phyloP scores from a whole-genome alignment of 2,113 vertebrate species.

The Brachypteracias leptosomus region DNA sequence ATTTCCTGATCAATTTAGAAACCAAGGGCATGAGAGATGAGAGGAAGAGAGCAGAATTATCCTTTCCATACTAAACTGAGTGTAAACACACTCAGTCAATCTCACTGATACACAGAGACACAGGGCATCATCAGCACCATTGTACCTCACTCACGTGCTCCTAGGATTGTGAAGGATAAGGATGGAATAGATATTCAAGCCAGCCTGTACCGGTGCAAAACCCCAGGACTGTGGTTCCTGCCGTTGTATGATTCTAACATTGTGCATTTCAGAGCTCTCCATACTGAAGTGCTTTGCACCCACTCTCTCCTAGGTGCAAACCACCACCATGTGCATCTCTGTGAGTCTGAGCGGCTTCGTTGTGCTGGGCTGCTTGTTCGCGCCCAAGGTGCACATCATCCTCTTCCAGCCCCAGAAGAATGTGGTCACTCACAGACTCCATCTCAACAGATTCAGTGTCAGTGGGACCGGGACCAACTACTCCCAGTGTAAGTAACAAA shows the following conservation, averaged over 20 bases:
- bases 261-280: neutral
- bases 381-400: conserved; percentile 97
- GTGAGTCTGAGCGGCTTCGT: conserved; percentile 98
- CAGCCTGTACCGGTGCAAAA: neutral
- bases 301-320: conserved; percentile 87
- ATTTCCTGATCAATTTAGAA: neutral
- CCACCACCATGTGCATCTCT: conserved; percentile 98
- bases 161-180: neutral
- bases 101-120: neutral
- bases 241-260: neutral
- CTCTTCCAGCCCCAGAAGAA: conserved; percentile 99
- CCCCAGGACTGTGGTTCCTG: neutral
- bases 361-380: conserved; percentile 96
- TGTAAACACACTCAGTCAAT: neutral
- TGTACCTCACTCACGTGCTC: neutral
- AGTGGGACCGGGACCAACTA: conserved; percentile 90
- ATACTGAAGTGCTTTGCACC: neutral
- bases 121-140: neutral
- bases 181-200: neutral
- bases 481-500: conserved; percentile 87
- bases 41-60: neutral
- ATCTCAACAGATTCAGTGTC: conserved; percentile 96
- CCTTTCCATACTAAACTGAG: neutral
- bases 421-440: conserved; percentile 93
- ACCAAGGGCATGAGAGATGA: neutral